These are phyloP conservation scores for Cuniculus paca DNA, from an alignment of 2,797 vertebrate species.

Conservation along the genomic window DNA sequence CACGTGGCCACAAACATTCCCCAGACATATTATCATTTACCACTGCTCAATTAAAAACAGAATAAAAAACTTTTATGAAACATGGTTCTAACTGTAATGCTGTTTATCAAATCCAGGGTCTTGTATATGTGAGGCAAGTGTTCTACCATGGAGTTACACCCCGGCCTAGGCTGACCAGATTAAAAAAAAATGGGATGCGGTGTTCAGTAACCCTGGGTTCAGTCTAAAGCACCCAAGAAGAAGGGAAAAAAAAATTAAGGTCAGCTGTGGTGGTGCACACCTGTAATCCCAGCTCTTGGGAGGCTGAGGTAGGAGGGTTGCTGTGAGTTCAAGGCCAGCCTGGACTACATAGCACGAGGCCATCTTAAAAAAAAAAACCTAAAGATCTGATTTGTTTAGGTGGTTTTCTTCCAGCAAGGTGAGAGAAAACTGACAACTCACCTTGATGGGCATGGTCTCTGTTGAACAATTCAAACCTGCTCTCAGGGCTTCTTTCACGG, in stretches of 20 bases:
- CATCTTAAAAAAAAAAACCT: not conserved
- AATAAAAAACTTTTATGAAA: not conserved
- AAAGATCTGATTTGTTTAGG: not conserved
- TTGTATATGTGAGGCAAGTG: not conserved
- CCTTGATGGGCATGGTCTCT: constrained; percentile 99
- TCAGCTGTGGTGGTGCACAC: not conserved
- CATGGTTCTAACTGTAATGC: not conserved
- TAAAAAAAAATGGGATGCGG: not conserved
- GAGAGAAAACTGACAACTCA: constrained; percentile 81
- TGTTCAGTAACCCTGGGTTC: not conserved
- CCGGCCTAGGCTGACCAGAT: not conserved
- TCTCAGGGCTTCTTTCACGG: constrained; percentile 97
- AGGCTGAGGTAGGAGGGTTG: not conserved
- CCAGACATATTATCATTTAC: not conserved
- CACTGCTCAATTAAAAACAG: not conserved
- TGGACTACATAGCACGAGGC: not conserved
- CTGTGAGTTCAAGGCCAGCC: not conserved
- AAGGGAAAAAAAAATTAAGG: not conserved
- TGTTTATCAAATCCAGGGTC: not conserved
- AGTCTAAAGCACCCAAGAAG: not conserved
- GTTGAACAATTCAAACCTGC: constrained; percentile 97
- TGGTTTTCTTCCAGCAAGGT: not conserved
- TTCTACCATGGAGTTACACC: not conserved
- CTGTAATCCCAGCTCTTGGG: not conserved
- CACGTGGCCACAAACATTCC: not conserved